phyloP scores from a whole-genome alignment of 2,888 invertebrate genomes.

The Clanis bilineata region DNA sequence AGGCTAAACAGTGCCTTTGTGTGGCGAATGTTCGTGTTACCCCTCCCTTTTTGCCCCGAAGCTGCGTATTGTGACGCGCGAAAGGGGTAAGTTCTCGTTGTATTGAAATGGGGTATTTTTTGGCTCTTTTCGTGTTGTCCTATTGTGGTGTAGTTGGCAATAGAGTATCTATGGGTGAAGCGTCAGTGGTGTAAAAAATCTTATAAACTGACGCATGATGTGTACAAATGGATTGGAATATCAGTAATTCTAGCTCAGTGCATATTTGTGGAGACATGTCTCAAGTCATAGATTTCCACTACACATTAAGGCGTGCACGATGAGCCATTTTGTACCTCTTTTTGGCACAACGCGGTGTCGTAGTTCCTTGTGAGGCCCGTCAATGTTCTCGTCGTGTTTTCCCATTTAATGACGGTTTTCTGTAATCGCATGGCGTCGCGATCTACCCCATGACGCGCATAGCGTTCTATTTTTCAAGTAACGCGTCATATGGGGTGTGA shows the following conservation, averaged over 20 bases:
- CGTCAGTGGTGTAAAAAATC: no score
- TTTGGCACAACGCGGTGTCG: not conserved
- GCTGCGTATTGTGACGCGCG: not conserved
- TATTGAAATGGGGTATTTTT: not conserved
- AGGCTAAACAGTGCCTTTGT: constrained; percentile 75
- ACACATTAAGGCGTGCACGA: no score
- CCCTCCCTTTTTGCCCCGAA: constrained; percentile 20
- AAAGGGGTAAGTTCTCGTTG: not conserved
- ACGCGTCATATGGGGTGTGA: not conserved
- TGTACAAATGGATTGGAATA: no score
- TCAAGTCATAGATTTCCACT: no score
- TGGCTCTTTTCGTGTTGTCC: no score
- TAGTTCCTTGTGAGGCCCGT: constrained; percentile 17
- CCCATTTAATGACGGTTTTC: constrained; percentile 11
- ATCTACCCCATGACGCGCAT: not conserved
- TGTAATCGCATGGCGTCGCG: not conserved
- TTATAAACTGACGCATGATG: no score
- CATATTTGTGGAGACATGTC: no score
- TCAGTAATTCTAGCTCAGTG: no score
- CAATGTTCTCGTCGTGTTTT: constrained; percentile 17
- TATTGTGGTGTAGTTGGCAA: no score
- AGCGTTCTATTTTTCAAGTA: constrained; percentile 6
- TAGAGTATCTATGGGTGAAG: no score
- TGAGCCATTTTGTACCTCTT: not conserved
- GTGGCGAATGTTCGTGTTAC: constrained; percentile 33